A percentile compares a stretch with the other conserved stretches of the same genome.
Evolutionary conservation across 2,113 vertebrate genomes (phyloP).

Genomic region (Casuarius casuarius): DNA sequence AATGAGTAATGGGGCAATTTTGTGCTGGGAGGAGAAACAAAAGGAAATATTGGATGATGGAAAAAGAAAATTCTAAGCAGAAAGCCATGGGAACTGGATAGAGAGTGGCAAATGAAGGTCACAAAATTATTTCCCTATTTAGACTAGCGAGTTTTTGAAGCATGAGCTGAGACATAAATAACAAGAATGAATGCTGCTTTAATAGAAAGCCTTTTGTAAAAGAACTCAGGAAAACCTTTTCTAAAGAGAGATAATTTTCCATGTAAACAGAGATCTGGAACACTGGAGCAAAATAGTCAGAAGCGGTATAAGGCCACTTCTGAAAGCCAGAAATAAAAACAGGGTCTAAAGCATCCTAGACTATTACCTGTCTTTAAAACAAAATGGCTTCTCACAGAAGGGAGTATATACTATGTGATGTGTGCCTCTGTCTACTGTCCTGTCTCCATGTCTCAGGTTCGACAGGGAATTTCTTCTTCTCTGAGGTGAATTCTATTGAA

Average conservation of each 20-base stretch:
- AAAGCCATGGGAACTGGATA: not conserved
- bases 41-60: not conserved
- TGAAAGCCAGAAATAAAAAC: not conserved
- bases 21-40: not conserved
- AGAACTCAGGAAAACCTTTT: not conserved
- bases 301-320: not conserved
- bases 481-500: not conserved
- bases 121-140: not conserved
- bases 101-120: not conserved
- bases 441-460: not conserved
- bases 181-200: not conserved
- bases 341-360: not conserved
- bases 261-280: not conserved
- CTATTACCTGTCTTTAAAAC: not conserved
- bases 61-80: not conserved
- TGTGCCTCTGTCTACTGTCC: not conserved
- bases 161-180: not conserved
- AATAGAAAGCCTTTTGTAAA: not conserved
- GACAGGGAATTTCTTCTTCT: not conserved
- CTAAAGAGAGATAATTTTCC: not conserved
- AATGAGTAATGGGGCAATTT: constrained; percentile 9
- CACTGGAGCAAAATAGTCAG: not conserved
- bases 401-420: not conserved
- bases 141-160: not conserved
- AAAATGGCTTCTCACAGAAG: not conserved